phyloP scores from a whole-genome alignment of 2,113 vertebrate species.

The Rattus rattus region DNA sequence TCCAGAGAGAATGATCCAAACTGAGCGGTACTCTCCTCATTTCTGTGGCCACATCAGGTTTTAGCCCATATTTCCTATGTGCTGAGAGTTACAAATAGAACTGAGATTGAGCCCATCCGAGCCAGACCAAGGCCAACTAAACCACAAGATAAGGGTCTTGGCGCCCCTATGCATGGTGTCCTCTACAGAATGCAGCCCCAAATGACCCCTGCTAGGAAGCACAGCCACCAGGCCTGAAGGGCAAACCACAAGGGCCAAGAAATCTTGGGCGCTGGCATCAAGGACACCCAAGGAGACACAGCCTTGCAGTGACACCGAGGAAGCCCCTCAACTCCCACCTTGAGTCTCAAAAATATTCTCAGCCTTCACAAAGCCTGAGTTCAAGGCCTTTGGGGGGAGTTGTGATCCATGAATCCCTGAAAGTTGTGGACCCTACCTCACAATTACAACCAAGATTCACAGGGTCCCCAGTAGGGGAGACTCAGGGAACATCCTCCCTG shows the following conservation, averaged over 20 bases:
- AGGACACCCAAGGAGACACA: not conserved
- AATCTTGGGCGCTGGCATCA: not conserved
- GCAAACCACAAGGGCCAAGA: not conserved
- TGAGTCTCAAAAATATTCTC: not conserved
- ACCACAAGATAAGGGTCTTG: not conserved
- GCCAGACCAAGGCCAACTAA: not conserved
- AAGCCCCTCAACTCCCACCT: not conserved
- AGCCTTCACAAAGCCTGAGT: constrained; percentile 11
- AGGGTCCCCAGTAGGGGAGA: not conserved
- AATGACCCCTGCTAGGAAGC: not conserved
- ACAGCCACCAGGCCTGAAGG: not conserved
- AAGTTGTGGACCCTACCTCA: not conserved
- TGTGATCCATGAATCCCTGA: constrained; percentile 3
- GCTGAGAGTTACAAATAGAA: not conserved
- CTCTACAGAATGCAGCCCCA: not conserved
- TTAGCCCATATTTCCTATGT: too few species aligned
- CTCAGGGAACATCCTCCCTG: not conserved
- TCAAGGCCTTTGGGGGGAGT: not conserved
- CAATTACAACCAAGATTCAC: not conserved
- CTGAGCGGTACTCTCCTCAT: not conserved
- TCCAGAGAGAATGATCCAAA: not conserved
- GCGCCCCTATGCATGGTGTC: not conserved
- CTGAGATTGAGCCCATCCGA: not conserved
- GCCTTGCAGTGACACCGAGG: rapidly evolving
- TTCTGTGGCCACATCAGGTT: not conserved